phyloP scores from a whole-genome alignment of 2,113 vertebrate genomes.

The Indicator indicator region DNA sequence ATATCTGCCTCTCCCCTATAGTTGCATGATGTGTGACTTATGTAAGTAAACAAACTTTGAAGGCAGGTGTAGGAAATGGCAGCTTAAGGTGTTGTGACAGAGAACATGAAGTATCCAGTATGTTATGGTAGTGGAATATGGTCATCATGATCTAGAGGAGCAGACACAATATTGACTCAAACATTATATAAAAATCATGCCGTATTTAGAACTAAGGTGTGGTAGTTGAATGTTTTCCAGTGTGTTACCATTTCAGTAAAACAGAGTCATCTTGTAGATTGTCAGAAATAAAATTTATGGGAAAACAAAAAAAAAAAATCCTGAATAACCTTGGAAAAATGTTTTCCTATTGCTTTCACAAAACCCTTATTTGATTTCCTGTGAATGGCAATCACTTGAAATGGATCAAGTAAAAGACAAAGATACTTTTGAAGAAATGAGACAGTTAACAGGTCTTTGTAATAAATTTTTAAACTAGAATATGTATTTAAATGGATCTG shows the following conservation, averaged over 20 bases:
- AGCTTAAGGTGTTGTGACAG: not conserved
- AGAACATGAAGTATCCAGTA: not conserved
- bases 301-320: not conserved
- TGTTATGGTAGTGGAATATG: not conserved
- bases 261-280: not conserved
- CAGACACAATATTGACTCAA: not conserved
- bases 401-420: not conserved
- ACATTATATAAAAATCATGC: not conserved
- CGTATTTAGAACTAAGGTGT: fast-evolving
- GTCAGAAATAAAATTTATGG: not conserved
- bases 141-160: fast-evolving
- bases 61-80: not conserved
- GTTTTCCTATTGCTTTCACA: not conserved
- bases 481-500: not conserved
- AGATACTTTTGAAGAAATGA: not conserved
- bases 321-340: not conserved
- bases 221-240: not conserved
- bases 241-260: not conserved
- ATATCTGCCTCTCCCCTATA: not conserved
- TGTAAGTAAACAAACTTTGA: not conserved
- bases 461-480: not conserved
- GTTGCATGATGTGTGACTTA: not conserved
- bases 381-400: not conserved
- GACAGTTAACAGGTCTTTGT: not conserved
- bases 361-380: not conserved